Conservation (phyloP, 2,113 vertebrate genomes). For the Noctilio leporinus region DNA sequence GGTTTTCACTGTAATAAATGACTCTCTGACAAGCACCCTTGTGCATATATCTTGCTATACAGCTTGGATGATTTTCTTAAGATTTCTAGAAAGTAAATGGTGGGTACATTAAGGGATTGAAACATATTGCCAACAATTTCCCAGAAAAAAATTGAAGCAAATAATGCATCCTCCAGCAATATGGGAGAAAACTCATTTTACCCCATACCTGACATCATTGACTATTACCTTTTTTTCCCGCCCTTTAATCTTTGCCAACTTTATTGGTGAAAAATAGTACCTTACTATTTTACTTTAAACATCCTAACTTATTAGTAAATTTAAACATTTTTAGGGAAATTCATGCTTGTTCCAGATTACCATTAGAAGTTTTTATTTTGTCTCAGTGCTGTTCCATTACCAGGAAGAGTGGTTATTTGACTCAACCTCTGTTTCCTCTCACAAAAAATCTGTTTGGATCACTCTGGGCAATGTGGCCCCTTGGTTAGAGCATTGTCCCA, state of each 20-base stretch:
- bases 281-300: conserved; percentile 21
- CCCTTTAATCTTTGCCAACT: neutral
- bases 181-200: neutral
- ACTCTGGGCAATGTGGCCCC: too few relatives aligned
- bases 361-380: neutral
- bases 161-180: neutral
- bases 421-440: conserved; percentile 11
- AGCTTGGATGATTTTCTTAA: conserved; percentile 4
- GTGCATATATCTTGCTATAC: neutral
- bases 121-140: neutral
- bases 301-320: neutral
- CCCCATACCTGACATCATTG: neutral
- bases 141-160: neutral
- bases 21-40: neutral
- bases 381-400: neutral
- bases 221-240: neutral
- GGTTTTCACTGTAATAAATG: neutral
- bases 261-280: neutral
- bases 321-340: neutral
- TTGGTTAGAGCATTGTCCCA: too few relatives aligned
- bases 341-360: neutral
- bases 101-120: neutral
- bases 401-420: neutral
- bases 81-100: neutral
- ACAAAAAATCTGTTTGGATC: conserved; percentile 6